A percentile compares a stretch with the other conserved stretches of the same genome.
phyloP scores from a whole-genome alignment of 2,888 invertebrate species.

The Napeogenes inachia region DNA sequence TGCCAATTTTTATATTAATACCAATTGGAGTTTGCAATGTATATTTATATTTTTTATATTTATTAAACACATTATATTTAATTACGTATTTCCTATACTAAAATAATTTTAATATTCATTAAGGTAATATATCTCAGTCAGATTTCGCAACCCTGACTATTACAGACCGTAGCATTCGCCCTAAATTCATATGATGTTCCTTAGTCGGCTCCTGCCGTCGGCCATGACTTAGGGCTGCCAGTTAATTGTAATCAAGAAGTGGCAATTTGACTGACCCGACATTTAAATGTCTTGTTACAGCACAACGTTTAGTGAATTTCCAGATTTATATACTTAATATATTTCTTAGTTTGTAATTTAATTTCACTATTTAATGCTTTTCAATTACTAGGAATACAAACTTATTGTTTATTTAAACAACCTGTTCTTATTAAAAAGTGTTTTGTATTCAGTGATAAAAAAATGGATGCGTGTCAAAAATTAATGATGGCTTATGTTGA shows the following conservation, averaged over 20 bases:
- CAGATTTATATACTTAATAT: too few species aligned
- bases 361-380: too few species aligned
- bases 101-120: conserved; percentile 9
- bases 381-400: too few species aligned
- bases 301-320: conserved; percentile 3
- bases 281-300: conserved; percentile 17
- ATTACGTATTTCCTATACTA: too few species aligned
- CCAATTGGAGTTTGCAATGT: too few species aligned
- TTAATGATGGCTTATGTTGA: conserved; percentile 17
- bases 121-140: conserved; percentile 17
- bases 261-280: conserved; percentile 54
- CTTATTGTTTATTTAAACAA: too few species aligned
- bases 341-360: too few species aligned
- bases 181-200: conserved; percentile 47
- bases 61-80: too few species aligned
- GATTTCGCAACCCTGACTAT: conserved; percentile 24
- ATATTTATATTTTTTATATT: too few species aligned
- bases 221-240: conserved; percentile 46
- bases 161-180: conserved; percentile 32
- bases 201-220: conserved; percentile 41
- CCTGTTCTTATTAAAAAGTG: not conserved
- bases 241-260: conserved; percentile 61
- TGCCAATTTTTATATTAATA: too few species aligned
- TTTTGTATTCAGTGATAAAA: not conserved
- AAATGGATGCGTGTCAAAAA: not conserved